Conservation (phyloP, 1,140 invertebrate species). For the Drosophila grimshawi region DNA sequence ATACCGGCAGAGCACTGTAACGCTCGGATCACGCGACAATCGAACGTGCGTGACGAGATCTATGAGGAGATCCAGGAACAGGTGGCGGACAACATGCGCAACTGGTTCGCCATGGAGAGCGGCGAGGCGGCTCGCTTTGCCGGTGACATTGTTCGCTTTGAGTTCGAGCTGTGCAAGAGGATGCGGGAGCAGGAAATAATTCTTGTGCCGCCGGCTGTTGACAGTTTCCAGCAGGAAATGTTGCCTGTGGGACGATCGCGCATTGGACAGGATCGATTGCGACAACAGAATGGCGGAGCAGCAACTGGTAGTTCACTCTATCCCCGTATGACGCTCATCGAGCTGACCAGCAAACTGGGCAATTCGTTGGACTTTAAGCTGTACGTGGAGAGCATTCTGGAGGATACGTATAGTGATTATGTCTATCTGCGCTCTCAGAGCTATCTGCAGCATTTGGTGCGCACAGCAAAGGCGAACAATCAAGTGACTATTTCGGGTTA, state of each 20-base stretch:
- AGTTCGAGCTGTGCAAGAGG: slow-evolving; percentile 74
- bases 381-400: slow-evolving; percentile 59
- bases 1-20: slow-evolving; percentile 71
- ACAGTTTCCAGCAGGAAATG: neutral
- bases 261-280: slow-evolving; percentile 58
- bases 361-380: slow-evolving; percentile 58
- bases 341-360: slow-evolving; percentile 51
- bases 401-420: slow-evolving; percentile 18
- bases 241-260: slow-evolving; percentile 31
- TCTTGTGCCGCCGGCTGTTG: slow-evolving; percentile 8
- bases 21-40: slow-evolving; percentile 16
- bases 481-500: slow-evolving; percentile 62
- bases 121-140: slow-evolving; percentile 58
- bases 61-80: slow-evolving; percentile 53
- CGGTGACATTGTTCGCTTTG: slow-evolving; percentile 71
- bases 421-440: slow-evolving; percentile 58
- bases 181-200: slow-evolving; percentile 55
- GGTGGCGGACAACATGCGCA: slow-evolving; percentile 54
- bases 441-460: slow-evolving; percentile 63
- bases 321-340: slow-evolving; percentile 34
- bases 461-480: slow-evolving; percentile 38
- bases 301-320: slow-evolving; percentile 1
- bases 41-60: slow-evolving; percentile 36
- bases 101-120: slow-evolving; percentile 58
- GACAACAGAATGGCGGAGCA: slow-evolving; percentile 31